These are phyloP conservation scores for Leucania comma DNA, from an alignment of 2,888 invertebrate genomes.

Conservation along the genomic window DNA sequence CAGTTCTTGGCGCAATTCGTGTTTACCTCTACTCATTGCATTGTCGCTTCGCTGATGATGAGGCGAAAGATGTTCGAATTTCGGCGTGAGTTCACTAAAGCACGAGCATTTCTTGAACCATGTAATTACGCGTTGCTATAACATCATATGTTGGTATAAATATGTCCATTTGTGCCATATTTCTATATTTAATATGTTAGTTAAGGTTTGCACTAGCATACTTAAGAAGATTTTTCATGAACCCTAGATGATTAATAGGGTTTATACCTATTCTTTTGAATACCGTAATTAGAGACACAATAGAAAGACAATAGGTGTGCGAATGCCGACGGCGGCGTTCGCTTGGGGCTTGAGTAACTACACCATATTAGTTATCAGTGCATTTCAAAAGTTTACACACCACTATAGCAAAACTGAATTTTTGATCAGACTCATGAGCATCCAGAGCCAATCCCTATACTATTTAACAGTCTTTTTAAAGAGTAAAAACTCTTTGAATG, in stretches of 20 bases:
- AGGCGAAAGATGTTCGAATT: slow-evolving; percentile 63
- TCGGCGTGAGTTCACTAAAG: slow-evolving; percentile 41
- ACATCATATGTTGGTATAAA: not conserved
- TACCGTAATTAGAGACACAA: no score
- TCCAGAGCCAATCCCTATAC: no score
- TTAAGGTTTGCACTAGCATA: not conserved
- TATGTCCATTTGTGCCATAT: not conserved
- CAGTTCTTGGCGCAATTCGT: slow-evolving; percentile 51
- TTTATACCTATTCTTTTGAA: not conserved
- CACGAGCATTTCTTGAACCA: not conserved
- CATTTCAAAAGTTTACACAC: not conserved
- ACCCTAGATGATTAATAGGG: not conserved
- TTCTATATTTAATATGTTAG: not conserved
- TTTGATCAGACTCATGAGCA: not conserved
- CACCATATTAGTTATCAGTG: not conserved
- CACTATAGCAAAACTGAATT: not conserved
- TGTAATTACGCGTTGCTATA: not conserved
- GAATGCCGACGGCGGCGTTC: no score
- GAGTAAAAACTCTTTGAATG: not conserved
- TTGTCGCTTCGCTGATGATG: slow-evolving; percentile 59
- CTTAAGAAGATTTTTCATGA: not conserved
- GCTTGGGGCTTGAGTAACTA: no score
- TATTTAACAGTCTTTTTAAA: not conserved
- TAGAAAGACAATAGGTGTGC: no score
- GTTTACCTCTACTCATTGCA: slow-evolving; percentile 59